Base-by-base conservation (phyloP, 1,140 invertebrate species). In the Telenomus remus region DNA sequence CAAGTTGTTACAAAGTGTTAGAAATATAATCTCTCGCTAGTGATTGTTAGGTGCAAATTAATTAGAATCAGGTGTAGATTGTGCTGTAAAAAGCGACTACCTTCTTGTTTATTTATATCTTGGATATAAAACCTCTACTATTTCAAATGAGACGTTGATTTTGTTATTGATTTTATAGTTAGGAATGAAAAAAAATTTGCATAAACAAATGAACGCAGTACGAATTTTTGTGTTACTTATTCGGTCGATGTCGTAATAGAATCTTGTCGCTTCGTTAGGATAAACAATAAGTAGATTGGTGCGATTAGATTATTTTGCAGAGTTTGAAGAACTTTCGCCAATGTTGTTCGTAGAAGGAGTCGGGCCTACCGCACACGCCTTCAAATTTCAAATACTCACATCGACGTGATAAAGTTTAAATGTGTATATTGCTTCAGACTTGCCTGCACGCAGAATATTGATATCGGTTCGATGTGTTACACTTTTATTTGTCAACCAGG, bases 251-350 rank as follows among this genome's bases (percentile, higher is more conserved):
- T 57, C 64, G 64, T 75, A 75, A 69, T 76, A 65, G 42, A 59
- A 69, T 76, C 65, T 47, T 47, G 65, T 70, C 73, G 73, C 73
- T 76, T 76, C 65, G 73, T 76, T 76, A 76, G 65, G 65, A 65
- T 76, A 76, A 76, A 76, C 65, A 76, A 76, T 76, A 76, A 76
- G 69, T 76, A 76, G 64, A 76, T 76, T 65, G n/a, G n/a, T 70
- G 54, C 39, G 73, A 76, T 76, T 70, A 65, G 55, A 76, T 76
- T 76, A 76, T 70, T 65, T 76, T 65, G 65, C 73, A n/a, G 65
- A 76, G 73, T 76, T 76, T 69, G 65, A 47, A 50, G 48, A 76
- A 76, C 73, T 76, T 76, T 76, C 65, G 61, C 64, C 15, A 76
- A 55, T 76, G 54, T 76, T 76, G 65, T 37, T 42, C 73, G 56